Evolutionary conservation across 2,888 invertebrate species (phyloP).

Genomic region (Amorpha juglandis): DNA sequence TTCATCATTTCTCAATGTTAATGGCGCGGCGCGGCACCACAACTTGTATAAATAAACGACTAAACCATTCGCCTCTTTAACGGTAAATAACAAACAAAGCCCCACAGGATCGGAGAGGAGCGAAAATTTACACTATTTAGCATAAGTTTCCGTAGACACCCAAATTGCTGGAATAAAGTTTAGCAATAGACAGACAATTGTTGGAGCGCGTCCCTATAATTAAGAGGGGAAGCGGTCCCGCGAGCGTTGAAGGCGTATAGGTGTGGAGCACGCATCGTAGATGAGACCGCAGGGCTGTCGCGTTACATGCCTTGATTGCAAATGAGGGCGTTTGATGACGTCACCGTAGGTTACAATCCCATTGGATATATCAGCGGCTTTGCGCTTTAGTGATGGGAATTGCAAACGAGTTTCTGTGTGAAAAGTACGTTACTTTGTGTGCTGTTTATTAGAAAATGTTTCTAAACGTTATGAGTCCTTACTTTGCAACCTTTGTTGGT

Average conservation of each 20-base stretch:
- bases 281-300: constrained; percentile 54
- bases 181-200: constrained; percentile 47
- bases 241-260: constrained; percentile 61
- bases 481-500: no score
- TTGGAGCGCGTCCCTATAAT: constrained; percentile 51
- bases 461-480: no score
- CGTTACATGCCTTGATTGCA: constrained; percentile 56
- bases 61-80: constrained; percentile 21
- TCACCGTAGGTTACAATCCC: constrained; percentile 8
- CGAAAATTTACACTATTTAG: constrained; percentile 38
- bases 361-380: constrained; percentile 8
- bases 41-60: constrained; percentile 16
- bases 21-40: neutral
- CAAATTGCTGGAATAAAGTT: constrained; percentile 34
- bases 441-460: neutral
- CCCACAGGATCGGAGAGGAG: constrained; percentile 14
- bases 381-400: constrained; percentile 2
- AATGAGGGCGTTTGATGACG: constrained; percentile 40
- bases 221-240: constrained; percentile 50
- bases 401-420: neutral
- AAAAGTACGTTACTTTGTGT: neutral
- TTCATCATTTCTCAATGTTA: neutral
- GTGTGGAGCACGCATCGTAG: constrained; percentile 53
- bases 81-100: constrained; percentile 22
- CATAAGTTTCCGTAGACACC: constrained; percentile 38